Percentiles rank a stretch among this genome's conserved stretches.
These are phyloP conservation scores for Pogonocherus hispidulus DNA, from an alignment of 2,888 invertebrate species.

Conservation along the genomic window DNA sequence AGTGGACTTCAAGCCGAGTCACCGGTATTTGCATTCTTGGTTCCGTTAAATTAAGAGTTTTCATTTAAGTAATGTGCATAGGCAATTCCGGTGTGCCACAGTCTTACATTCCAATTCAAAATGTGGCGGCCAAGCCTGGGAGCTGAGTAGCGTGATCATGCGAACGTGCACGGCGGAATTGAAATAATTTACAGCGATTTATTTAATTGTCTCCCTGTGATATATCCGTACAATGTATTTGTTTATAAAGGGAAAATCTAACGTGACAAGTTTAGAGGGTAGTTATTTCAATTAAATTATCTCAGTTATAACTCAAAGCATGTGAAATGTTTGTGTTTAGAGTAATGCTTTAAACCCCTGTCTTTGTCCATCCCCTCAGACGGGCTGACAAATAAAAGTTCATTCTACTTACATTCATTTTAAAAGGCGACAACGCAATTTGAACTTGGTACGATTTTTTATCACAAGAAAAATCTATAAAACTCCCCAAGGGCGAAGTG, in stretches of 20 bases:
- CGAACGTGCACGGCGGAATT: constrained; percentile 30
- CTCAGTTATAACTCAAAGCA: neutral
- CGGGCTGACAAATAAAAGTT: too few relatives aligned
- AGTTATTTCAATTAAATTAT: constrained; percentile 19
- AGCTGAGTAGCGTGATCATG: constrained; percentile 25
- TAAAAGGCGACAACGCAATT: too few relatives aligned
- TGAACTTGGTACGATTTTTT: too few relatives aligned
- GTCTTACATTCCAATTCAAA: constrained; percentile 26
- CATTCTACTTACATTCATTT: too few relatives aligned
- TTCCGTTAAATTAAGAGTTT: constrained; percentile 35
- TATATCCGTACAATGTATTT: constrained; percentile 24
- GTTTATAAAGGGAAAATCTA: constrained; percentile 12
- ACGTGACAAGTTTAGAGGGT: constrained; percentile 11
- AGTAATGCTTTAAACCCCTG: too few relatives aligned
- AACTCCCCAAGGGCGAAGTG: too few relatives aligned
- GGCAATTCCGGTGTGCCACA: constrained; percentile 18
- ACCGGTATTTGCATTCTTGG: constrained; percentile 51
- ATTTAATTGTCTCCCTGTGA: constrained; percentile 29
- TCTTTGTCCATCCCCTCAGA: too few relatives aligned
- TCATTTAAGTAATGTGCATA: constrained; percentile 30
- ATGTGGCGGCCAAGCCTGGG: constrained; percentile 3
- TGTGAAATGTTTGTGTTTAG: neutral
- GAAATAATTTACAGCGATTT: constrained; percentile 33
- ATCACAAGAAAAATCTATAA: too few relatives aligned
- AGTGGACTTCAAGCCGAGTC: constrained; percentile 39